Conservation (phyloP, 1,140 invertebrate genomes). For the Musca domestica region DNA sequence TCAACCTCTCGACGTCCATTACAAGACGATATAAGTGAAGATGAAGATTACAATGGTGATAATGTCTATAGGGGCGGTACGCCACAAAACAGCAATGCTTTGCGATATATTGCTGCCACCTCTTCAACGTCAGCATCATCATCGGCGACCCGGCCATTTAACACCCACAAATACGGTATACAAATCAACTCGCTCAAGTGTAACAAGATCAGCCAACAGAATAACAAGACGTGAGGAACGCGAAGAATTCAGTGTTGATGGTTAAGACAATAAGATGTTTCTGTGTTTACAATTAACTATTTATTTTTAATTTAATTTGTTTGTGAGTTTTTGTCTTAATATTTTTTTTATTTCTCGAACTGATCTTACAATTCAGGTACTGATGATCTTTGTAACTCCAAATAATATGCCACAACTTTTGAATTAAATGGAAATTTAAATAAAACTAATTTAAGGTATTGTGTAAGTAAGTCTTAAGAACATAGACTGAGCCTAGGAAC, state of each 20-base stretch:
- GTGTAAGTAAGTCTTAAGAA: too few relatives aligned
- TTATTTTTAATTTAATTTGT: too few relatives aligned
- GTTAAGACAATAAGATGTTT: not conserved
- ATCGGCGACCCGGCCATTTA: not conserved
- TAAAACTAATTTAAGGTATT: too few relatives aligned
- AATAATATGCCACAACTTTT: too few relatives aligned
- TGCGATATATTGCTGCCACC: not conserved
- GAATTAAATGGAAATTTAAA: too few relatives aligned
- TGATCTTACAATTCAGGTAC: not conserved
- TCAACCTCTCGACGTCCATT: not conserved
- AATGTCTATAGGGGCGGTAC: not conserved
- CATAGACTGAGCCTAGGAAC: too few relatives aligned
- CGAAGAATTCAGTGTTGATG: not conserved
- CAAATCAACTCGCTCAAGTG: not conserved
- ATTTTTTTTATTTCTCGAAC: not conserved
- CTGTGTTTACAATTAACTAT: too few relatives aligned
- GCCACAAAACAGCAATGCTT: not conserved
- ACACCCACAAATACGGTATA: not conserved
- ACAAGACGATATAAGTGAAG: constrained; percentile 17
- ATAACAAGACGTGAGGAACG: not conserved
- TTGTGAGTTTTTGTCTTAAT: not conserved
- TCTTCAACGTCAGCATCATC: not conserved
- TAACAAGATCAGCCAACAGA: not conserved
- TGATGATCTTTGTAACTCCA: too few relatives aligned
- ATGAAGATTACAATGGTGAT: constrained; percentile 8